These are phyloP conservation scores for Temnothorax rugatulus DNA, from an alignment of 2,888 invertebrate genomes.

Conservation along the genomic window DNA sequence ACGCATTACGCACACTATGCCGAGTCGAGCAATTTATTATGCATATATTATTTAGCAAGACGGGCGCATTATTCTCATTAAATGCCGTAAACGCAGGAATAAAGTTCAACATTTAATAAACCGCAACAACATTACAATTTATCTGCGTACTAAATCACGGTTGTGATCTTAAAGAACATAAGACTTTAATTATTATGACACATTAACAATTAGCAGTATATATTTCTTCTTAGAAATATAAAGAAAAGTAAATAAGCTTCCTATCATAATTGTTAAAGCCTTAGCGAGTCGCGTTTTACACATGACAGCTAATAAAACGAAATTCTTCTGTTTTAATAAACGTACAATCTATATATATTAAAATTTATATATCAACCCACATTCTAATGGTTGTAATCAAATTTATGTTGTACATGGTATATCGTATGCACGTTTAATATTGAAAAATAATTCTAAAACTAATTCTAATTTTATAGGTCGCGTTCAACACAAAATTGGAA, in stretches of 20 bases:
- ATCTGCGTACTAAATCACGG: not conserved
- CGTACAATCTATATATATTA: not conserved
- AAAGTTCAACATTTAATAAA: not conserved
- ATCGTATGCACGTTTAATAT: not conserved
- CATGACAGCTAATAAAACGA: too few species aligned
- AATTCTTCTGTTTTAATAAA: too few species aligned
- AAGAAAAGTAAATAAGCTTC: not conserved
- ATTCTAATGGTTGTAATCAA: not conserved
- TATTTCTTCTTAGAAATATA: not conserved
- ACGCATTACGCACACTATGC: too few species aligned
- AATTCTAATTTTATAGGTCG: not conserved
- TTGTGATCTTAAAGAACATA: not conserved
- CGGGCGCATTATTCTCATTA: not conserved
- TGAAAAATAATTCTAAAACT: not conserved
- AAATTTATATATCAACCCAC: not conserved
- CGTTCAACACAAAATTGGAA: not conserved
- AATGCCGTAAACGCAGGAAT: not conserved
- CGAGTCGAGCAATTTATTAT: not conserved
- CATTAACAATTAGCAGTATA: not conserved
- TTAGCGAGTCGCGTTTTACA: not conserved
- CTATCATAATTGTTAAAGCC: not conserved
- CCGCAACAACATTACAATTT: not conserved
- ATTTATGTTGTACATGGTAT: not conserved
- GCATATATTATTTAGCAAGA: not conserved
- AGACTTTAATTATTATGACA: not conserved